Percentiles rank a stretch among this genome's conserved stretches.
Evolutionary conservation across 2,888 invertebrate genomes (phyloP).

Genomic region (Gastrophysa polygoni): DNA sequence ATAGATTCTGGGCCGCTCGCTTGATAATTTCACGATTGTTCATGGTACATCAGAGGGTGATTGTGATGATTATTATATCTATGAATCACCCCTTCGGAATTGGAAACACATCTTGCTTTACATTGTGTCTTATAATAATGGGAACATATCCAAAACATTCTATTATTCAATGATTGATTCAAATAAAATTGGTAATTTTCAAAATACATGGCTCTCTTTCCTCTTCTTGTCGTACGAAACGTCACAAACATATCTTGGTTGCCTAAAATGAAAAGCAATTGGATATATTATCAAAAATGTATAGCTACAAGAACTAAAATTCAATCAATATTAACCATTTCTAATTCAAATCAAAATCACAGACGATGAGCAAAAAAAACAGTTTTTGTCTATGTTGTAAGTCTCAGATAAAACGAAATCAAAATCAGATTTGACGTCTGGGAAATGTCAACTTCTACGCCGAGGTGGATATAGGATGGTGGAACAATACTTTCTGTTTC

Average conservation of each 20-base stretch:
- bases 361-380: too few relatives aligned
- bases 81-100: slow-evolving; percentile 35
- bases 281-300: neutral
- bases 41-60: slow-evolving; percentile 41
- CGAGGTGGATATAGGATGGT: too few relatives aligned
- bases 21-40: slow-evolving; percentile 5
- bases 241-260: neutral
- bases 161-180: slow-evolving; percentile 40
- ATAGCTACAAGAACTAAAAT: too few relatives aligned
- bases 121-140: slow-evolving; percentile 47
- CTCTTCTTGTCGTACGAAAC: slow-evolving; percentile 40
- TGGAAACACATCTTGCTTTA: slow-evolving; percentile 43
- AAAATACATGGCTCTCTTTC: slow-evolving; percentile 44
- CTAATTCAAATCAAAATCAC: too few relatives aligned
- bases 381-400: too few relatives aligned
- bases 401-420: too few relatives aligned
- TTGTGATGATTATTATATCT: slow-evolving; percentile 38
- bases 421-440: too few relatives aligned
- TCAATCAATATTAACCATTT: too few relatives aligned
- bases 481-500: too few relatives aligned
- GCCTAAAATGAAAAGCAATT: slow-evolving; percentile 6
- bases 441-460: too few relatives aligned
- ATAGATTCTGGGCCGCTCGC: neutral
- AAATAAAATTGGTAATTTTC: slow-evolving; percentile 45
- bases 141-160: slow-evolving; percentile 48